Evolutionary conservation across 2,113 vertebrate species (phyloP), one percentile per base, ranked within the genome.

Genomic region (Aegotheles bennettii): DNA sequence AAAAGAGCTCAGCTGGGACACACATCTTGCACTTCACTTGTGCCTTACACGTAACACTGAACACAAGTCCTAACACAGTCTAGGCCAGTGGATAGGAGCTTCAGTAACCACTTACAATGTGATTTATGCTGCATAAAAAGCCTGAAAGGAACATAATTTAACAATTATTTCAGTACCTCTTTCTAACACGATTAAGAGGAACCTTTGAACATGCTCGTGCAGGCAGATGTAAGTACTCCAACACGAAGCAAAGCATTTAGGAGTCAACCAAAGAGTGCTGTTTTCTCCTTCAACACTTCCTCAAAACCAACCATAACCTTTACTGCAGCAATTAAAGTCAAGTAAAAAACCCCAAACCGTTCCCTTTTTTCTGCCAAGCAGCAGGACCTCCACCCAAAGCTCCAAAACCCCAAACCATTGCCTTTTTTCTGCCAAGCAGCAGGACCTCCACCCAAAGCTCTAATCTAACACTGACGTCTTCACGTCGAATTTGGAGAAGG

Each of bases 1-100:
- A 51, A 71, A 78, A 43, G 1, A 11, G 15, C 57, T 67, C 25
- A 7, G n/a, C 48, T 65, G 40, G 35, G 36, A 87, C 26, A 10
- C 35, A 75, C 1, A 2, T 67, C 11, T 14, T 29, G 53, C 35
- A 13, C 59, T 47, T 68, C 26, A 48, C 31, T 35, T 25, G 64
- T 4, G 31, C 10, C 15, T 70, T 48, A 9, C 2, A 61, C 0
- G 0, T 31, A 38, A 65, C 24, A 36, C 5, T 2, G 1, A 81
- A 50, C 16, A 13, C 10, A 26, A 61, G 8, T 8, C 17, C 1
- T 4, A n/a, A 50, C 26, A 29, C 10, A 18, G 7, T 43, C 24
- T 3, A 60, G 12, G 24, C 7, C 29, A 78, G 51, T 43, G 16
- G 23, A 59, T 3, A 25, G 3, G 35, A 70, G 17, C 20, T 16